Evolutionary conservation across 2,888 invertebrate species (phyloP).

Genomic region (Dyspetes luteomarginatus): DNA sequence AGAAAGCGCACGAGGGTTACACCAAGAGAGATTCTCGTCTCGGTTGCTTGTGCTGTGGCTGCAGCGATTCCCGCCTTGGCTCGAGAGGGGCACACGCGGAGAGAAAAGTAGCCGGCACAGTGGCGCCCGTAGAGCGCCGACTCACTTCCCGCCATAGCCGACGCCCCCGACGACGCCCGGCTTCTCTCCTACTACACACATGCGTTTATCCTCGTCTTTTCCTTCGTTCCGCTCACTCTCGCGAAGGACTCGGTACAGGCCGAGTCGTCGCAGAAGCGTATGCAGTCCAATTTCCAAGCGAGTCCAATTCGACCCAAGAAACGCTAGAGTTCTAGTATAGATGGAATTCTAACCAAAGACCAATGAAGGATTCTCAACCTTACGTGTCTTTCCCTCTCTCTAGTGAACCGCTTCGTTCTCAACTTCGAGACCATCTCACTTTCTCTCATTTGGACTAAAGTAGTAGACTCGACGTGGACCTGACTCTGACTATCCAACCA

Average conservation of each 20-base stretch:
- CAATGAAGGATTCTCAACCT: background rate
- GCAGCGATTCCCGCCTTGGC: constrained; percentile 59
- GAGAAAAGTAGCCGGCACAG: constrained; percentile 74
- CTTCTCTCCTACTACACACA: constrained; percentile 33
- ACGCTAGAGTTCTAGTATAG: no score
- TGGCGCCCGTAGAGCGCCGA: constrained; percentile 80
- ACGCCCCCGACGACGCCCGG: constrained; percentile 68
- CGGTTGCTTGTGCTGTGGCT: constrained; percentile 53
- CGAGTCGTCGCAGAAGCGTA: constrained; percentile 20
- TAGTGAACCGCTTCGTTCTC: background rate
- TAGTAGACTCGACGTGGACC: constrained; percentile 6
- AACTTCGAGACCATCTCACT: background rate
- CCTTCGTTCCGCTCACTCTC: constrained; percentile 31
- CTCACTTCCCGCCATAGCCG: constrained; percentile 73
- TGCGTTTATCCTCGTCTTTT: constrained; percentile 33
- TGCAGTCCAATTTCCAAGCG: no score
- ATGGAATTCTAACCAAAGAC: background rate
- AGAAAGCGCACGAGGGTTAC: constrained; percentile 39
- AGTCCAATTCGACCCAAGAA: no score
- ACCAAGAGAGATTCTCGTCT: constrained; percentile 31
- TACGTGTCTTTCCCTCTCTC: constrained; percentile 4
- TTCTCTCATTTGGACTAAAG: constrained; percentile 2
- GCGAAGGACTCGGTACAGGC: background rate
- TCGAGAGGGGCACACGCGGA: constrained; percentile 67
- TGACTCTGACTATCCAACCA: constrained; percentile 2